phyloP scores from a whole-genome alignment of 2,113 vertebrate species.

The Kryptolebias marmoratus region DNA sequence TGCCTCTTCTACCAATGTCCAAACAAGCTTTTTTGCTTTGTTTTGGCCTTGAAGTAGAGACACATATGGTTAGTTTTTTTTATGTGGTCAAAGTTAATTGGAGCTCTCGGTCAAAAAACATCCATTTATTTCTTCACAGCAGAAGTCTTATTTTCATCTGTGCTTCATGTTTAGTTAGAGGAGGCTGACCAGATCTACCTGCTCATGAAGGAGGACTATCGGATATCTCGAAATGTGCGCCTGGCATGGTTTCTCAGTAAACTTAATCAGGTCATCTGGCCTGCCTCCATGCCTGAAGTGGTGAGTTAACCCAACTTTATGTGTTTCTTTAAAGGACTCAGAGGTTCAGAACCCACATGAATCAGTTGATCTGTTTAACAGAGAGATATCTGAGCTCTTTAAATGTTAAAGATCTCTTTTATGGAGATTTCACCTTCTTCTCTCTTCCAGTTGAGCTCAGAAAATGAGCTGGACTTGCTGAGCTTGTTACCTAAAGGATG shows the following conservation, averaged over 20 bases:
- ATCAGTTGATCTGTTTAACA: not conserved
- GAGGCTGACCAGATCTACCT: slow-evolving; percentile 96
- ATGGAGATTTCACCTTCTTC: not conserved
- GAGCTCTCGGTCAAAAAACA: too few species aligned
- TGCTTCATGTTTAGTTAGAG: slow-evolving; percentile 75
- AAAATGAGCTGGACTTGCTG: slow-evolving; percentile 90
- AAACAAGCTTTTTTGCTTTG: too few species aligned
- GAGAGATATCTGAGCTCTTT: not conserved
- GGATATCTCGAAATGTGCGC: slow-evolving; percentile 96
- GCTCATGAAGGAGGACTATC: slow-evolving; percentile 95
- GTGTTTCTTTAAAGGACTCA: not conserved
- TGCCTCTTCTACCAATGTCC: too few species aligned
- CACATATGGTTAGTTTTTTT: too few species aligned
- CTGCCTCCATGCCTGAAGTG: slow-evolving; percentile 85
- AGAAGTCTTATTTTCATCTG: too few species aligned
- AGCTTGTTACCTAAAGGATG: slow-evolving; percentile 93
- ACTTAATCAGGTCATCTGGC: slow-evolving; percentile 90
- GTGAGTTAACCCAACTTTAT: slow-evolving; percentile 74
- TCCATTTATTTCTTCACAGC: too few species aligned
- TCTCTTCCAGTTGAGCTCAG: slow-evolving; percentile 82
- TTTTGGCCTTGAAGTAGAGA: too few species aligned
- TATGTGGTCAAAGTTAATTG: too few species aligned
- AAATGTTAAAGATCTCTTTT: not conserved
- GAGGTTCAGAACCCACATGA: not conserved
- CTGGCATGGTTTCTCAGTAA: slow-evolving; percentile 95